Percentiles rank a stretch among this genome's conserved stretches.
Evolutionary conservation across 2,888 invertebrate species (phyloP).

Genomic region (Nemotelus pantherinus): DNA sequence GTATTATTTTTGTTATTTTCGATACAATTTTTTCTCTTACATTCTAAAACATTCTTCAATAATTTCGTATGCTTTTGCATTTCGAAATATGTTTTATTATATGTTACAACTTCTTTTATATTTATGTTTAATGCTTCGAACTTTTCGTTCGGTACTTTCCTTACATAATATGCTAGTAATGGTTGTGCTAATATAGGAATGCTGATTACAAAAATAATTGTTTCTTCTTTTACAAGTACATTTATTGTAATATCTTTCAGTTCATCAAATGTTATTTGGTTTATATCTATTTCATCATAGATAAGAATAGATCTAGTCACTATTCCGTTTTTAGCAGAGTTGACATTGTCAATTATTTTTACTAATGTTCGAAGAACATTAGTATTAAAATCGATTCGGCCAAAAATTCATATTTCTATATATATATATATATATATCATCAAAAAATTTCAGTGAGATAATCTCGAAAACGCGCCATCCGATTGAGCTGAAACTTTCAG

Average conservation of each 20-base stretch:
- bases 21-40: constrained; percentile 2
- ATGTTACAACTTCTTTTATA: constrained; percentile 2
- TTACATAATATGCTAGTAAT: constrained; percentile 18
- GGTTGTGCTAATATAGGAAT: constrained; percentile 5
- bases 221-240: not conserved
- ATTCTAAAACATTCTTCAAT: not conserved
- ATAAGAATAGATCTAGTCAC: not conserved
- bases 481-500: too few species aligned
- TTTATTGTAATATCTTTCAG: constrained; percentile 12
- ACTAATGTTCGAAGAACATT: too few species aligned
- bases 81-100: not conserved
- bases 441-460: too few species aligned
- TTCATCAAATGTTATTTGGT: not conserved
- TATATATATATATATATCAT: too few species aligned
- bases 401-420: too few species aligned
- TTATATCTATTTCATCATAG: not conserved
- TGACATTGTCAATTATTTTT: not conserved
- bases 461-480: too few species aligned
- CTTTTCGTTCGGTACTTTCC: not conserved
- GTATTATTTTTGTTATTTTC: not conserved
- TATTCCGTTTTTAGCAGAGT: constrained; percentile 2
- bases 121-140: not conserved
- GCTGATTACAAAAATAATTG: constrained; percentile 1
- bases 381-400: too few species aligned
- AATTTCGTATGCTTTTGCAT: not conserved